Conservation (phyloP, 2,888 invertebrate species). For the Morinoia aosen region DNA sequence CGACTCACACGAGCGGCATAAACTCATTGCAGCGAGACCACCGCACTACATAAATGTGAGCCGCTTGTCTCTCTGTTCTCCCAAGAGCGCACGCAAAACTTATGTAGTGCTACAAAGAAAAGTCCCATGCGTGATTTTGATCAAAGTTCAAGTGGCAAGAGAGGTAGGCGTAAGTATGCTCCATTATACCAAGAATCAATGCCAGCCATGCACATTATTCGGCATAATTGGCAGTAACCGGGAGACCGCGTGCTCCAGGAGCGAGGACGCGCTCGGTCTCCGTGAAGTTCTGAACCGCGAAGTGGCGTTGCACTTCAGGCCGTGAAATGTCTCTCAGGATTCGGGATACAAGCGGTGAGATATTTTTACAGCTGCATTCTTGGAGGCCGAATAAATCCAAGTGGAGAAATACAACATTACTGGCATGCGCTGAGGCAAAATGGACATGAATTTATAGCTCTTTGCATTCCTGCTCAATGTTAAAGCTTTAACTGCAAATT, state of each 20-base stretch:
- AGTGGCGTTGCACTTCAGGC: neutral
- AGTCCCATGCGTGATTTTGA: neutral
- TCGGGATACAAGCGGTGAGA: neutral
- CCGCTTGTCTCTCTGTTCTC: neutral
- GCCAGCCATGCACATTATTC: neutral
- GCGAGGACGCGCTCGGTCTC: neutral
- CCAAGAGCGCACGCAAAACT: neutral
- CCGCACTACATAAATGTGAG: neutral
- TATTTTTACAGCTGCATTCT: neutral
- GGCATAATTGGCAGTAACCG: neutral
- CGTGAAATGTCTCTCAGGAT: neutral
- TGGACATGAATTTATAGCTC: neutral
- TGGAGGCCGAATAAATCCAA: neutral
- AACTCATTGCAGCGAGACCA: neutral
- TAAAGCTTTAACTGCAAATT: neutral
- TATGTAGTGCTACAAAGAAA: neutral
- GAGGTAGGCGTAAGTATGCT: neutral
- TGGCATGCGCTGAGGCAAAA: neutral
- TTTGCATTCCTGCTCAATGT: neutral
- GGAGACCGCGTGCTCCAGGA: neutral
- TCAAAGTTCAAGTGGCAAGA: neutral
- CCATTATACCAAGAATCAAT: neutral
- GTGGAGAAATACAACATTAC: neutral
- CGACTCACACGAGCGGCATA: neutral
- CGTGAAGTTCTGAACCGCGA: slow-evolving; percentile 13